Evolutionary conservation across 2,113 vertebrate species (phyloP).

Genomic region (Petromus typicus): DNA sequence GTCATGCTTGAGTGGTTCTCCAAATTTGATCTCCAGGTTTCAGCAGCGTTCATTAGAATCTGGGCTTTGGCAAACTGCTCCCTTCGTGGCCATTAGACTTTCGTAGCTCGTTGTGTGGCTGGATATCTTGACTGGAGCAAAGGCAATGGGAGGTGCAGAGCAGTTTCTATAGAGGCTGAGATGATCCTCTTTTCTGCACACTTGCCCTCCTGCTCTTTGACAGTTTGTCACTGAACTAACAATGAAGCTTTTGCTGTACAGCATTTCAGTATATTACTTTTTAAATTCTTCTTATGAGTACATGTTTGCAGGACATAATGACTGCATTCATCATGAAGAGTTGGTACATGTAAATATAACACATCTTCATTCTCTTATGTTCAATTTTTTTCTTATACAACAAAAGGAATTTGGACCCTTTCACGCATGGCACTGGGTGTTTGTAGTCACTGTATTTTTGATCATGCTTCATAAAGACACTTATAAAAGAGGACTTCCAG

Average conservation of each 20-base stretch:
- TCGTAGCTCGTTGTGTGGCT: not conserved
- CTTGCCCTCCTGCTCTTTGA: not conserved
- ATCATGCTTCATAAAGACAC: no score
- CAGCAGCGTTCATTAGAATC: not conserved
- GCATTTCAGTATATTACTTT: not conserved
- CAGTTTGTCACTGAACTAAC: not conserved
- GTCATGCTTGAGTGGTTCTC: conserved; percentile 52
- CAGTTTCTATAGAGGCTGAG: not conserved
- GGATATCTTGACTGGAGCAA: not conserved
- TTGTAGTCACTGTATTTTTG: no score
- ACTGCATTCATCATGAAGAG: not conserved
- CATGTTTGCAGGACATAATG: not conserved
- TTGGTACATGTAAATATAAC: not conserved
- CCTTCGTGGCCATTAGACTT: not conserved
- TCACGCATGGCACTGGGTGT: no score
- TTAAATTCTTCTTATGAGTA: not conserved
- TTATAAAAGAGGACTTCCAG: no score
- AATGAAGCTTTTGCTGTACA: not conserved
- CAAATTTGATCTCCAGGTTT: conserved; percentile 27
- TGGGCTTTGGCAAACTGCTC: not conserved
- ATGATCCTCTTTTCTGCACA: not conserved
- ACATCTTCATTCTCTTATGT: not conserved
- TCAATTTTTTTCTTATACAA: not conserved
- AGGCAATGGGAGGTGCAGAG: not conserved
- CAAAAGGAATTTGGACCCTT: conserved; percentile 32